phyloP scores from a whole-genome alignment of 2,888 invertebrate genomes.

The Eilema sororculum region DNA sequence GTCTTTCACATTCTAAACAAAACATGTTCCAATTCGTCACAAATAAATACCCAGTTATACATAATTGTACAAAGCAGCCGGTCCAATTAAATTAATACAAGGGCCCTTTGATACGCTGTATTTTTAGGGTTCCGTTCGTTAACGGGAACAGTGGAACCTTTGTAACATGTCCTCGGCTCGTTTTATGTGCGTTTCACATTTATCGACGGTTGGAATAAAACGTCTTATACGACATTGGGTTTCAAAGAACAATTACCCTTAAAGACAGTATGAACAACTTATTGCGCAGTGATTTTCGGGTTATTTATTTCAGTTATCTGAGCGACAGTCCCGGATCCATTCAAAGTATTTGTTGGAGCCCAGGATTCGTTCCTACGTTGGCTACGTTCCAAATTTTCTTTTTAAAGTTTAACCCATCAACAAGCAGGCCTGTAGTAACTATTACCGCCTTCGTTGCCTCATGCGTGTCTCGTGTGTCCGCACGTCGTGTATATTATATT shows the following conservation, averaged over 20 bases:
- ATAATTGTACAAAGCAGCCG: slow-evolving; percentile 11
- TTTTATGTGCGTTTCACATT: background rate
- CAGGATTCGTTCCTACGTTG: no score
- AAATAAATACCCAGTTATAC: slow-evolving; percentile 8
- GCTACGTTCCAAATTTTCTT: background rate
- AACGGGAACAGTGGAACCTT: slow-evolving; percentile 1
- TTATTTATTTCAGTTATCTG: background rate
- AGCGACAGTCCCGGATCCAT: background rate
- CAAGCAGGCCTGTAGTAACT: no score
- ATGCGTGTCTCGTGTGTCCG: no score
- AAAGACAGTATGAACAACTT: background rate
- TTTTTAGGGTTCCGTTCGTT: slow-evolving; percentile 21
- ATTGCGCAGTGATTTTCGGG: background rate
- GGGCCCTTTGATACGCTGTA: slow-evolving; percentile 14
- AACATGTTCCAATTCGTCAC: slow-evolving; percentile 7
- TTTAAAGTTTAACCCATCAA: no score
- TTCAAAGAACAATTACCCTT: background rate
- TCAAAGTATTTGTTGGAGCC: background rate
- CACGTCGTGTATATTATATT: no score
- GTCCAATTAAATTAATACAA: slow-evolving; percentile 16
- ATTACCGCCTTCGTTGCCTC: no score
- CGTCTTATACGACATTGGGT: background rate
- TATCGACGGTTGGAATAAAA: background rate
- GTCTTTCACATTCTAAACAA: background rate
- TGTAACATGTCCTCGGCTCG: slow-evolving; percentile 6